phyloP scores from a whole-genome alignment of 1,140 invertebrate species.

The Caerostris darwini region DNA sequence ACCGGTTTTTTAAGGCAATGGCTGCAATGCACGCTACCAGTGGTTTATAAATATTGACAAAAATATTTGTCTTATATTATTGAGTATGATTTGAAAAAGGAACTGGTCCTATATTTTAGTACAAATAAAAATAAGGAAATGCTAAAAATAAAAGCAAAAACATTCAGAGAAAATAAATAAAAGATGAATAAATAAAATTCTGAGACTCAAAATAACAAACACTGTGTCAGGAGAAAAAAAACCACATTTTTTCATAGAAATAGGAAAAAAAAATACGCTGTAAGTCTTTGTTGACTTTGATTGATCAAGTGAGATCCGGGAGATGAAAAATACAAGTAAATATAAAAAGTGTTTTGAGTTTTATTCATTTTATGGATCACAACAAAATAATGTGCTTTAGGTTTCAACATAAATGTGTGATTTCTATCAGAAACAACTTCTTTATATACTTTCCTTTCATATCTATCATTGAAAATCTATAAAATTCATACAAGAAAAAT shows the following conservation, averaged over 20 bases:
- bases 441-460: too few relatives aligned
- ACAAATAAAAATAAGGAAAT: too few relatives aligned
- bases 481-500: too few relatives aligned
- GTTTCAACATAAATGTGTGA: background rate
- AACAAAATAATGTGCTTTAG: background rate
- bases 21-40: too few relatives aligned
- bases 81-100: too few relatives aligned
- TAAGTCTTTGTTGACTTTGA: slow-evolving; percentile 31
- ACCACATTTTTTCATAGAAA: background rate
- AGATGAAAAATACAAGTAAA: background rate
- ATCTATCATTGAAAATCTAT: too few relatives aligned
- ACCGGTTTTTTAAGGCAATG: too few relatives aligned
- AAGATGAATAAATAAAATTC: background rate
- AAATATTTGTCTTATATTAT: too few relatives aligned
- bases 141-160: background rate
- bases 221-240: background rate
- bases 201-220: background rate
- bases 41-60: too few relatives aligned
- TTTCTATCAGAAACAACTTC: background rate
- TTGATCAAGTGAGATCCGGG: slow-evolving; percentile 35
- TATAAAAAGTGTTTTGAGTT: background rate
- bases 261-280: background rate
- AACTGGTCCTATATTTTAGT: too few relatives aligned
- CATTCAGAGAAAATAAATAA: background rate
- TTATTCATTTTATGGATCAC: slow-evolving; percentile 38